Evolutionary conservation across 2,888 invertebrate species (phyloP), one percentile per base, ranked within the genome.

Genomic region (Temnothorax ravouxi): DNA sequence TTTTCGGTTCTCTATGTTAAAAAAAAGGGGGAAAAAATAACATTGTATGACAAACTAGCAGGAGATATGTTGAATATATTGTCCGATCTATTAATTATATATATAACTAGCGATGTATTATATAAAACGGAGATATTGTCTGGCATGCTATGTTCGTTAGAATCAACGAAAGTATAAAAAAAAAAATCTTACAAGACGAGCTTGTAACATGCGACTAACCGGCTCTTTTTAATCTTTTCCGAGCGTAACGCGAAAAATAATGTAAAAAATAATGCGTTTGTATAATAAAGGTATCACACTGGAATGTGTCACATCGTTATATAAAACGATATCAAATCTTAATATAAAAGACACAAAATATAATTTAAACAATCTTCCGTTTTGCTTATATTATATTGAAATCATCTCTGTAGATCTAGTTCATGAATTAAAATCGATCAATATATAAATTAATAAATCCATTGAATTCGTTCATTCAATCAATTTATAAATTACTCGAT

Each of bases 61-160:
- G 13, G 2, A 41, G 15, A 56, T 11, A 71, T 5, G 34, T 41
- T 18, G 3, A 69, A 34, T 34, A 38, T 13, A 15, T 50, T 6
- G 50, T 71, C 71, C 25, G 41, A 56, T 72, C 38, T 56, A 72
- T 38, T 41, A 52, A 71, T 25, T 54, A 56, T 4, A 34, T 34
- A 34, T 34, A 34, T 72, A 69, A 69, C 5, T 15, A 54, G 21
- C 15, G n/a, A 38, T 15, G 13, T 69, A 50, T 34, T 38, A 29
- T 52, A 34, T 13, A 3, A 38, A 71, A 18, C 3, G 18, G 5
- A 66, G 15, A 69, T 62, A 62, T 54, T 54, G n/a, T 38, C 15
- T 69, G 13, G 38, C 15, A 71, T 71, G 69, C 8, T 50, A 34
- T 29, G 6, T 25, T 67, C 47, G 29, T 52, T 38, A 71, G 21